Percentiles rank a stretch among this genome's conserved stretches.
Conservation (phyloP, 2,888 invertebrate species). For the Pristionchus fissidentatus region DNA sequence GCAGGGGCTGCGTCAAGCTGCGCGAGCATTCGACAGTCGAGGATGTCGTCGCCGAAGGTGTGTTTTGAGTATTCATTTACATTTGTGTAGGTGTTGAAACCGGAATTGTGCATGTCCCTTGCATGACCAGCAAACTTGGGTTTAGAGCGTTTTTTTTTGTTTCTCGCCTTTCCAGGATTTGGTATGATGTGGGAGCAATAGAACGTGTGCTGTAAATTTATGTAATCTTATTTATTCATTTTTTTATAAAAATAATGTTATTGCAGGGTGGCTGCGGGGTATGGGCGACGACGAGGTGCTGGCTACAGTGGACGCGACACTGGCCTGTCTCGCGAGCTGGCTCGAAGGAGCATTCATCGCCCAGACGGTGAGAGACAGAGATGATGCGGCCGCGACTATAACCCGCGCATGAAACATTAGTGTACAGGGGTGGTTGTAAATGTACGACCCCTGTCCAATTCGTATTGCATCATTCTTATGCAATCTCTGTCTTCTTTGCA, state of each 20-base stretch:
- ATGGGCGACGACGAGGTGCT: constrained; percentile 83
- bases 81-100: no score
- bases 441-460: background rate
- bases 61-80: no score
- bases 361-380: constrained; percentile 84
- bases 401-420: no score
- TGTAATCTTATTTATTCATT: no score
- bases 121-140: no score
- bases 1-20: constrained; percentile 11
- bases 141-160: no score
- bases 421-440: background rate
- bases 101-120: no score
- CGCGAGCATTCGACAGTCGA: background rate
- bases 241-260: background rate
- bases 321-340: constrained; percentile 94
- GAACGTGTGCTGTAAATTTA: no score
- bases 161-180: no score
- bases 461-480: background rate
- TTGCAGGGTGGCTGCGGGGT: constrained; percentile 58
- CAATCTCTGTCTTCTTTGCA: constrained; percentile 20
- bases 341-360: constrained; percentile 95
- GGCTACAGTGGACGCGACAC: constrained; percentile 92
- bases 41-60: constrained; percentile 23
- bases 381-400: background rate
- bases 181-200: no score